Evolutionary conservation across 2,888 invertebrate species (phyloP).

Genomic region (Diadromus collaris): DNA sequence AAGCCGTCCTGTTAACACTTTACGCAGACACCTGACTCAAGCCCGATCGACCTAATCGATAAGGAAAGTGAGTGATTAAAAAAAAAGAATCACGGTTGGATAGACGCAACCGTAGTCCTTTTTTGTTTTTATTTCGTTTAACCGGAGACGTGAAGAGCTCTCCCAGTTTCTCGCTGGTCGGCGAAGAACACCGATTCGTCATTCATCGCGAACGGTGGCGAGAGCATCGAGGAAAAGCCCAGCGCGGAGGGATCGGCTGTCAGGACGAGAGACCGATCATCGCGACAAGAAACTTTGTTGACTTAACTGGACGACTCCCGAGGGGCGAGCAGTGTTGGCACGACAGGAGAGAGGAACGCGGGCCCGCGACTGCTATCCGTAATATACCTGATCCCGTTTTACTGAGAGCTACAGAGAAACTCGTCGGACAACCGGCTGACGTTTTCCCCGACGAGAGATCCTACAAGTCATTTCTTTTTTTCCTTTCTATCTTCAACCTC

Average conservation of each 20-base stretch:
- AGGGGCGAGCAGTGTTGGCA: conserved; percentile 30
- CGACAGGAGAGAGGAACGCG: conserved; percentile 22
- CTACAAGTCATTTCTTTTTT: conserved; percentile 5
- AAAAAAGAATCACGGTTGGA: not conserved
- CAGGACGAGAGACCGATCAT: conserved; percentile 55
- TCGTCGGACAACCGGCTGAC: conserved; percentile 2
- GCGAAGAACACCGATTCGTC: conserved; percentile 40
- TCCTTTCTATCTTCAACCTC: conserved; percentile 8
- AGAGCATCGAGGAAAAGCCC: not conserved
- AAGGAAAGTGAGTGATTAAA: not conserved
- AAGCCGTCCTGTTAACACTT: not conserved
- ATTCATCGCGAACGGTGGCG: conserved; percentile 32
- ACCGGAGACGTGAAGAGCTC: not conserved
- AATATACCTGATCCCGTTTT: conserved; percentile 31
- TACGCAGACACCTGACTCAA: not conserved
- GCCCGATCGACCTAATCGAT: not conserved
- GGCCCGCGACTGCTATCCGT: conserved; percentile 8
- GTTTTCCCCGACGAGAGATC: not conserved
- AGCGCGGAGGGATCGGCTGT: conserved; percentile 53
- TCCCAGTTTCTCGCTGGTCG: not conserved
- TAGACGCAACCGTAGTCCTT: not conserved
- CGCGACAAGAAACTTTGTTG: conserved; percentile 52
- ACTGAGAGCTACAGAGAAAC: conserved; percentile 8
- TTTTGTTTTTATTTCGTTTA: not conserved
- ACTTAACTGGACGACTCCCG: conserved; percentile 53